Base-by-base conservation (phyloP, 1,140 invertebrate genomes). In the Euura saliciscinereae region DNA sequence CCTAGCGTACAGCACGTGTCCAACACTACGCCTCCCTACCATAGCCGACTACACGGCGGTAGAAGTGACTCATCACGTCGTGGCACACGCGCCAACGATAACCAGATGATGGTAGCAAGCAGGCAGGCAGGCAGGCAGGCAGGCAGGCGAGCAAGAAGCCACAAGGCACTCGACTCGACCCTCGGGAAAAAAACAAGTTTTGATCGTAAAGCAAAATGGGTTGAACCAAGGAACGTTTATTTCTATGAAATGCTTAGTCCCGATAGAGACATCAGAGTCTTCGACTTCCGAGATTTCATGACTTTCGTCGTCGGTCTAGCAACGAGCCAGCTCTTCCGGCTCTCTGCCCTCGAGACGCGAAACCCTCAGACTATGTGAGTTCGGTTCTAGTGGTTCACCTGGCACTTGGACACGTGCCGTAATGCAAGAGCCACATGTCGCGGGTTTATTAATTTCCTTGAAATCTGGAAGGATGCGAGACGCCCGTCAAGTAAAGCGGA, bases 321-420 rank as follows among this genome's bases (percentile, higher is more conserved):
- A 28, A 28, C 13, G 13, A 59, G 6, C 8, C 28, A 28, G 28
- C 51, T 59, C 51, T 59, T 8, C 10, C 10, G 13, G 13, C 13
- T n/a, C 51, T 11, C 10, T 11, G 13, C 13, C 51, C 51, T 59
- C 51, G 51, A 59, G 51, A 59, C 51, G 51, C 3, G 28, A 28
- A 28, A 74, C 78, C 75, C 80, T 83, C 78, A 83, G 80, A 81
- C 80, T 78, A 74, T 73, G 73, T 74, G 70, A 69, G 73, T 77
- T 77, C 69, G 69, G 45, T 77, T 78, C 68, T 71, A 82, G 78
- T 73, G 74, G 76, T 80, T 83, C 82, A 79, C 75, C 79, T 83
- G 80, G 77, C 80, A 83, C 82, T 84, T 84, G 80, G 83, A 84
- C 83, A 84, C 83, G 83, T 79, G 83, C 79, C 75, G 64, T 76